phyloP scores from a whole-genome alignment of 2,113 vertebrate genomes.

The Balaeniceps rex region DNA sequence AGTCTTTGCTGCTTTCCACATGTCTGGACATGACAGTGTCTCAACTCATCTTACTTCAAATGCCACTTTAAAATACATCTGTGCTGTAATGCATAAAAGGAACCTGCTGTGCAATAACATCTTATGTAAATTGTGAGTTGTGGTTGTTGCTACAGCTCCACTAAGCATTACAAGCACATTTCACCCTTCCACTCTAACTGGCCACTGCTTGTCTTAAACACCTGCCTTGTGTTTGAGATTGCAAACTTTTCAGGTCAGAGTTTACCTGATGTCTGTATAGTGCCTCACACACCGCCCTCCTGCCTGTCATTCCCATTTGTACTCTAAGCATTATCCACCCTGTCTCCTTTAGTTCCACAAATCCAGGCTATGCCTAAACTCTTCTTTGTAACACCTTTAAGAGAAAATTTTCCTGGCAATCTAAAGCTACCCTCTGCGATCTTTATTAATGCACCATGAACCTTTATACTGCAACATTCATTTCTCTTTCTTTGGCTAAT shows the following conservation, averaged over 20 bases:
- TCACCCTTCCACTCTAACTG: background rate
- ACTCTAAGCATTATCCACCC: background rate
- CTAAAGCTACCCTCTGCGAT: background rate
- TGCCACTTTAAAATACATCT: conserved; percentile 10
- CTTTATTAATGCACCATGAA: background rate
- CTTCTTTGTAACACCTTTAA: background rate
- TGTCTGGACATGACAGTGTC: background rate
- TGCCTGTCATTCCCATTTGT: background rate
- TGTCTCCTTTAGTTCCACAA: background rate
- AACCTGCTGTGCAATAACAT: conserved; percentile 29
- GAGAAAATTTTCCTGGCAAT: background rate
- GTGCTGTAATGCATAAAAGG: conserved; percentile 20
- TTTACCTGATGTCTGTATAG: background rate
- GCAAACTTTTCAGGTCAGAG: conserved; percentile 21
- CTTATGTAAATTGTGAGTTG: conserved; percentile 52
- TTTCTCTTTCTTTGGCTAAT: background rate
- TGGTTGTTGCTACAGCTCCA: conserved; percentile 37
- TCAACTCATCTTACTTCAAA: conserved; percentile 22
- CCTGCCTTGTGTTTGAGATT: background rate
- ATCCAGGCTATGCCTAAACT: background rate
- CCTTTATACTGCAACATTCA: background rate
- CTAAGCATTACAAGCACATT: conserved; percentile 22
- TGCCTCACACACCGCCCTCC: rapidly evolving
- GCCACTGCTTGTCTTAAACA: conserved; percentile 12
- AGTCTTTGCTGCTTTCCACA: background rate